Percentiles rank a stretch among this genome's conserved stretches.
Conservation (phyloP, 2,888 invertebrate species). For the Aphrophora alni region DNA sequence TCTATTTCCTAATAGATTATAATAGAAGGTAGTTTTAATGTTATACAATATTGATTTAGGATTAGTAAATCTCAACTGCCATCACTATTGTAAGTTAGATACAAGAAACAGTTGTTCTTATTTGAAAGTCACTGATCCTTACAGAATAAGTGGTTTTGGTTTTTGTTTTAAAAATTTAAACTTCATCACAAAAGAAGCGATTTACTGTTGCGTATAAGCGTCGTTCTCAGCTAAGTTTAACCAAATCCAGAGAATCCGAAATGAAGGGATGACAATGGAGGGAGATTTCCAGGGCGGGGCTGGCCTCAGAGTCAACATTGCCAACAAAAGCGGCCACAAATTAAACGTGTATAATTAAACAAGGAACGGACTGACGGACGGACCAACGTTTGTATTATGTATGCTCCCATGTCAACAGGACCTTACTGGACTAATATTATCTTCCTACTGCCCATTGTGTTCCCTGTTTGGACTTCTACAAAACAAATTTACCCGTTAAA, state of each 20-base stretch:
- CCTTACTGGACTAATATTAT: slow-evolving; percentile 30
- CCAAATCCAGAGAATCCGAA: neutral
- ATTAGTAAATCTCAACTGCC: too few species aligned
- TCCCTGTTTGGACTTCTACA: neutral
- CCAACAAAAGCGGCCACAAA: slow-evolving; percentile 39
- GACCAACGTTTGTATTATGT: neutral
- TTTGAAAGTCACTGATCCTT: too few species aligned
- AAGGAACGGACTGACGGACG: slow-evolving; percentile 12
- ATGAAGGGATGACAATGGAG: neutral
- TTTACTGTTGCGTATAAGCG: too few species aligned
- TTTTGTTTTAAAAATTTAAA: too few species aligned
- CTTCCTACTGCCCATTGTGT: slow-evolving; percentile 12
- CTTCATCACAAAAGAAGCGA: too few species aligned
- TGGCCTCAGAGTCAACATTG: neutral
- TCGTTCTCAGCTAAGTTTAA: too few species aligned
- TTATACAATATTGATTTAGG: too few species aligned
- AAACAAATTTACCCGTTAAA: neutral
- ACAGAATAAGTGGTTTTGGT: too few species aligned
- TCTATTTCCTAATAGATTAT: too few species aligned
- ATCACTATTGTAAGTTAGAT: too few species aligned
- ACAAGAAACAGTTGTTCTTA: too few species aligned
- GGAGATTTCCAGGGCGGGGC: neutral
- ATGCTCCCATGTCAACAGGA: neutral
- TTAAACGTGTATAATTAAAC: slow-evolving; percentile 45
- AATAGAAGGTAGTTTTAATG: too few species aligned